These are phyloP conservation scores for Tringa solitaria DNA, from an alignment of 2,113 vertebrate species.

Conservation along the genomic window DNA sequence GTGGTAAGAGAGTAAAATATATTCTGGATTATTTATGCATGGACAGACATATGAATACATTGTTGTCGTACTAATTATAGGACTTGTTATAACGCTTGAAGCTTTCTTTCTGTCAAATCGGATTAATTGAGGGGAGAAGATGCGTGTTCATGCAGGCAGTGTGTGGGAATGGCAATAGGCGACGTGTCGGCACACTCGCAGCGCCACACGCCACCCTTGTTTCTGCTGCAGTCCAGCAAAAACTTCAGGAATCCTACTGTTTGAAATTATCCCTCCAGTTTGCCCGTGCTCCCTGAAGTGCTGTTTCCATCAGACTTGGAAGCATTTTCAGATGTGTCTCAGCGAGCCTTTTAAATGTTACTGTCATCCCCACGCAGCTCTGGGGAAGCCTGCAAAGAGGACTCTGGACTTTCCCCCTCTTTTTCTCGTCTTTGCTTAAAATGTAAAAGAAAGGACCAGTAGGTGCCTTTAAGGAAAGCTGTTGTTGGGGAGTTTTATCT, in stretches of 20 bases:
- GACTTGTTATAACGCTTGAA: neutral
- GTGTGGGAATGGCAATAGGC: neutral
- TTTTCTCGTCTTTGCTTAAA: neutral
- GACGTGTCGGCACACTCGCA: neutral
- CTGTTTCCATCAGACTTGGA: neutral
- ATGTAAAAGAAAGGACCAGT: neutral
- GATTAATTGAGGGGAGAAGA: neutral
- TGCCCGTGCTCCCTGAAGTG: neutral
- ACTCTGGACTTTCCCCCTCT: neutral
- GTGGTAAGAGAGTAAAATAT: neutral
- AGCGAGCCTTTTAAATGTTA: neutral
- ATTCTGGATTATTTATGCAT: neutral
- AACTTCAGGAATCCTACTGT: neutral
- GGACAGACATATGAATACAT: neutral
- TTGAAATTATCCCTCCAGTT: neutral
- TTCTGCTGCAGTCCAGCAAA: neutral
- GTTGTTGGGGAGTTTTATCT: neutral
- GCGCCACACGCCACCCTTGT: neutral
- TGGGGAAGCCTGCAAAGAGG: neutral
- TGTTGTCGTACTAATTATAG: neutral
- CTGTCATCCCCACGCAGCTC: neutral
- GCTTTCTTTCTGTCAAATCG: neutral
- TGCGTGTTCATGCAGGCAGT: neutral
- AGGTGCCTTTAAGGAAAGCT: neutral
- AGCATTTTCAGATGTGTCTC: neutral